Evolutionary conservation across 2,797 vertebrate species (phyloP), one percentile per base, ranked within the genome.

Genomic region (Otus scops): DNA sequence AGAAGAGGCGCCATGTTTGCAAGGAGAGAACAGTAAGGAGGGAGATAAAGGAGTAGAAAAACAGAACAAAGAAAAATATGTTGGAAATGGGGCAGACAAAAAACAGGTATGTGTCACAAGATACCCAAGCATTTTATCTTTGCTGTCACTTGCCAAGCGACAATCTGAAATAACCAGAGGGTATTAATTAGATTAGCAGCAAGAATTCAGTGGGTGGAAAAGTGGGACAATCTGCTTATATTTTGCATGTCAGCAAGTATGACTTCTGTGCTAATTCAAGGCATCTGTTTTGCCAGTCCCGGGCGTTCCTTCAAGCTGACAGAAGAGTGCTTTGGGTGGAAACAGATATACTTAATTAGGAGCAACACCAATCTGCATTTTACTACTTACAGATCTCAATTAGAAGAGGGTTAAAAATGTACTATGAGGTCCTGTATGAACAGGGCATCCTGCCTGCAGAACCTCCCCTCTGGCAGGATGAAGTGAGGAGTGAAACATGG

Each of bases 191-290:
- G 59, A 75, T 87, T 76, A 88, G 57, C 80, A 82, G 81, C 71
- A 88, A 90, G 61, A 93, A 95, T 89, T 89, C 91, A 88, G 91
- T 85, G 67, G 88, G 82, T 93, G 95, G 80, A 88, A 85, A 90
- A 92, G 80, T 68, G 77, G 74, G 65, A 89, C 89, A 96, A 75
- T 88, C 78, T 88, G 71, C 69, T 71, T 65, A 12, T 47, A 36
- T 71, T 86, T 67, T 75, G 11, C 34, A 30, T 68, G 70, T 94
- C 92, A 95, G 86, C 71, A 76, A 0, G 0, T 60, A 65, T 54
- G 67, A 64, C 57, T 84, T 94, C 87, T 95, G 75, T 76, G 76
- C 39, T 96, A 91, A 69, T 79, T 88, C 63, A 60, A 82, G 74
- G 81, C 11, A 11, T 73, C 36, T 88, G 38, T 91, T 94, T 71